phyloP scores from a whole-genome alignment of 64 coral and sea anemone species.

The Catalaphyllia jardinei region DNA sequence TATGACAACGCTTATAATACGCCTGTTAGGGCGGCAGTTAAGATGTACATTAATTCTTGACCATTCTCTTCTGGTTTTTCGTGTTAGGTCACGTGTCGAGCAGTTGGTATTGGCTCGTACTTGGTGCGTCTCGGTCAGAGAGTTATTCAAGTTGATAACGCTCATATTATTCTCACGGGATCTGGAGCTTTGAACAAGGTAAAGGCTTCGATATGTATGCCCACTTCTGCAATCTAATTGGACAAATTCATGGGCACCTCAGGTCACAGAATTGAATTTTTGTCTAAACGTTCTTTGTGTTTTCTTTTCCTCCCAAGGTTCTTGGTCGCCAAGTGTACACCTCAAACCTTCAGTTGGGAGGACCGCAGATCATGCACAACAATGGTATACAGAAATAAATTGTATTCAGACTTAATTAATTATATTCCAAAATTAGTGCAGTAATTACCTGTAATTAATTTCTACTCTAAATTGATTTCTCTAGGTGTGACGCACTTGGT shows the following conservation, averaged over 20 bases:
- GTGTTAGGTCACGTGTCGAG: constrained; percentile 81
- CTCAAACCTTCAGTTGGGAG: constrained; percentile 94
- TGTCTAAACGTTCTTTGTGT: not conserved
- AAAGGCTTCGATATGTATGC: not conserved
- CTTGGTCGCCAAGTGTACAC: constrained; percentile 98
- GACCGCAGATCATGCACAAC: constrained; percentile 97
- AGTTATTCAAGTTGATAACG: constrained; percentile 88
- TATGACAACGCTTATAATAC: too few relatives aligned
- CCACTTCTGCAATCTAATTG: too few relatives aligned
- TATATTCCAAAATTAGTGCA: too few relatives aligned
- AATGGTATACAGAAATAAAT: constrained; percentile 60
- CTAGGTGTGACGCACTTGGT: constrained; percentile 87
- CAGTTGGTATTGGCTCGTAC: constrained; percentile 93
- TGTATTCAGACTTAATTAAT: not conserved
- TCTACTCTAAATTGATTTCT: not conserved
- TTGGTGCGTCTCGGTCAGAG: constrained; percentile 86
- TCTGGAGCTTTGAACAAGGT: constrained; percentile 94
- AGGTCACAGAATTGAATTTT: not conserved
- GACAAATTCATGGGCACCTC: not conserved
- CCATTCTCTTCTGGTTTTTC: not conserved
- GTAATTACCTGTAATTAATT: too few relatives aligned
- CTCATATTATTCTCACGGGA: constrained; percentile 93
- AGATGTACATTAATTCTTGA: too few relatives aligned
- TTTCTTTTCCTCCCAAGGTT: constrained; percentile 41
- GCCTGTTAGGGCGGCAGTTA: too few relatives aligned